phyloP scores from a whole-genome alignment of 2,797 vertebrate genomes.

The Scolopax bukidnonensis region DNA sequence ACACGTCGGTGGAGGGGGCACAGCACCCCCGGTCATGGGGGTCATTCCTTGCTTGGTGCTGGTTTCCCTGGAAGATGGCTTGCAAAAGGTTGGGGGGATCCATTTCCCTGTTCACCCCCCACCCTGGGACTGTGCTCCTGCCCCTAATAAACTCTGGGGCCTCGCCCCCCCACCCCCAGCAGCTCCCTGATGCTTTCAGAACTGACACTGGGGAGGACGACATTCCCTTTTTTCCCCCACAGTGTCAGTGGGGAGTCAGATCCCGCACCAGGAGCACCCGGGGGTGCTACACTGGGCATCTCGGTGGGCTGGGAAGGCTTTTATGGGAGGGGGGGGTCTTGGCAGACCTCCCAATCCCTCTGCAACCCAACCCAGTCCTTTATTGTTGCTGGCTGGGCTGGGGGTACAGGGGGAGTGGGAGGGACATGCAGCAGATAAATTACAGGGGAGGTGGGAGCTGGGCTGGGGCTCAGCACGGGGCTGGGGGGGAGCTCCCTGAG shows the following conservation, averaged over 20 bases:
- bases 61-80: accelerated
- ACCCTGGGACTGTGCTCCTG: neutral
- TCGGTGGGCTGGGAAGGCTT: neutral
- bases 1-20: too few relatives aligned
- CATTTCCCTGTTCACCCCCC: too few relatives aligned
- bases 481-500: accelerated
- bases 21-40: accelerated
- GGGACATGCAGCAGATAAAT: neutral
- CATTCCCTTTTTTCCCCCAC: neutral
- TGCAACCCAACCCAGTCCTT: neutral
- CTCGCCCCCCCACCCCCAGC: neutral
- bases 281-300: neutral
- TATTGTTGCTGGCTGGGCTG: neutral
- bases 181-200: neutral
- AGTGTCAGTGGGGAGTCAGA: neutral
- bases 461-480: neutral
- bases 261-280: neutral
- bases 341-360: neutral
- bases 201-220: neutral
- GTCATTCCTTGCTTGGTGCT: neutral
- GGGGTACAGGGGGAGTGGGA: accelerated
- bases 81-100: accelerated
- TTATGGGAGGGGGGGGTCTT: neutral
- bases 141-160: neutral
- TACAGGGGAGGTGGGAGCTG: neutral